phyloP scores from a whole-genome alignment of 53 echinoderm and acorn worm genomes.

The Paracentrotus lividus region DNA sequence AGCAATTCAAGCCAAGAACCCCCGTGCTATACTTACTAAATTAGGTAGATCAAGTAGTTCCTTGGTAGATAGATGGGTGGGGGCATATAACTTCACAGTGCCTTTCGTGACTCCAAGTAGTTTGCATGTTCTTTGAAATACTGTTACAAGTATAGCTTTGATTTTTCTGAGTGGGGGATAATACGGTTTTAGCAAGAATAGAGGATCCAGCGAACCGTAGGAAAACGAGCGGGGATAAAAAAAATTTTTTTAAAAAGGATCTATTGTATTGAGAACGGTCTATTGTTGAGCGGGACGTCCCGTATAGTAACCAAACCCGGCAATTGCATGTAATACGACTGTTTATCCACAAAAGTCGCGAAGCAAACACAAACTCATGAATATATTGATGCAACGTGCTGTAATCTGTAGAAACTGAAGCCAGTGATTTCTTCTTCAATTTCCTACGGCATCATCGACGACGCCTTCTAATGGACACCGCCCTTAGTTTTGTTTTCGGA shows the following conservation, averaged over 20 bases:
- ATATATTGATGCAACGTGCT: constrained; percentile 20
- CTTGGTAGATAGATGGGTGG: background rate
- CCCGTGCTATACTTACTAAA: no score
- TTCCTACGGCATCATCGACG: background rate
- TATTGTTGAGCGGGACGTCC: background rate
- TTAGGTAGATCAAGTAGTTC: no score
- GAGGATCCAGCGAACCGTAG: constrained; percentile 9
- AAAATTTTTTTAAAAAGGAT: no score
- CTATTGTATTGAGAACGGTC: background rate
- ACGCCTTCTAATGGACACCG: background rate
- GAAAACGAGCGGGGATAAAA: background rate
- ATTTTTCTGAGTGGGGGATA: background rate
- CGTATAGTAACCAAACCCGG: background rate
- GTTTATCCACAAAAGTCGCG: constrained; percentile 34
- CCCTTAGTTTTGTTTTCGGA: background rate
- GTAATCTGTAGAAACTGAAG: constrained; percentile 14
- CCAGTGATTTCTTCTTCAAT: constrained; percentile 36
- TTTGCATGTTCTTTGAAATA: background rate
- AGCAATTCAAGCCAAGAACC: no score
- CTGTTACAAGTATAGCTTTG: background rate
- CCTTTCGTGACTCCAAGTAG: background rate
- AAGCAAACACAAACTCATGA: constrained; percentile 40
- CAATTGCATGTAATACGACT: background rate
- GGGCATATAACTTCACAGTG: background rate
- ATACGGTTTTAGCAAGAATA: background rate